phyloP scores from a whole-genome alignment of 2,113 vertebrate genomes.

The Campylorhamphus procurvoides region DNA sequence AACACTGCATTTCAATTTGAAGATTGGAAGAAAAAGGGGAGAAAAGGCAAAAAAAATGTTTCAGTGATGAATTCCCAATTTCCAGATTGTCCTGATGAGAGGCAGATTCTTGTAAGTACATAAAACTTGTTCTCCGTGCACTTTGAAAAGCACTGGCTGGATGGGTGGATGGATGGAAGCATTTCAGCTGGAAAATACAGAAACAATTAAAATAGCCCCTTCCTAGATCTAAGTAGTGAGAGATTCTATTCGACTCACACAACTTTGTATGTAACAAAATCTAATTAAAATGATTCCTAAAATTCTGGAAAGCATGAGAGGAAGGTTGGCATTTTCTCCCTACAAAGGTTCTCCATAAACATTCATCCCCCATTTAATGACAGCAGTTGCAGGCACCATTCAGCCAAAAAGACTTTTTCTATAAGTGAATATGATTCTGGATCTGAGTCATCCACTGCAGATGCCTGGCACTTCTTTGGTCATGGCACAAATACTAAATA shows the following conservation, averaged over 20 bases:
- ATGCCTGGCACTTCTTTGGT: constrained; percentile 31
- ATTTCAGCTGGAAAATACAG: not conserved
- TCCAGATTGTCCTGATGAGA: not conserved
- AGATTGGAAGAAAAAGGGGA: not conserved
- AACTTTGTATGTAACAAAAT: not conserved
- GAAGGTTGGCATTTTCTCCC: not conserved
- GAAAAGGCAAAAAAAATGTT: rapidly evolving
- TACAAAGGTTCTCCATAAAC: not conserved
- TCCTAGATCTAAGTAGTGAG: not conserved
- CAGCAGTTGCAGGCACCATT: constrained; percentile 21
- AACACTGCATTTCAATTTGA: not conserved
- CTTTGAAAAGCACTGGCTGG: not conserved
- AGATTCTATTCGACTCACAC: not conserved
- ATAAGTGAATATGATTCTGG: not conserved
- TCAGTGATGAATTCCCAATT: not conserved
- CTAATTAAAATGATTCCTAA: not conserved
- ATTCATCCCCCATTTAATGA: not conserved
- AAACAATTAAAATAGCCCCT: not conserved
- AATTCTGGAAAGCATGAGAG: not conserved
- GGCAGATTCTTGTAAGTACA: not conserved
- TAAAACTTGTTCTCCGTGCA: not conserved
- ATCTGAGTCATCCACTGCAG: constrained; percentile 39
- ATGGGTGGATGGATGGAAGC: not conserved
- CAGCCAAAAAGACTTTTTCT: not conserved
- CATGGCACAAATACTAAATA: constrained; percentile 28